Base-by-base conservation (phyloP, 2,888 invertebrate genomes). In the Toxonevra muliebris region DNA sequence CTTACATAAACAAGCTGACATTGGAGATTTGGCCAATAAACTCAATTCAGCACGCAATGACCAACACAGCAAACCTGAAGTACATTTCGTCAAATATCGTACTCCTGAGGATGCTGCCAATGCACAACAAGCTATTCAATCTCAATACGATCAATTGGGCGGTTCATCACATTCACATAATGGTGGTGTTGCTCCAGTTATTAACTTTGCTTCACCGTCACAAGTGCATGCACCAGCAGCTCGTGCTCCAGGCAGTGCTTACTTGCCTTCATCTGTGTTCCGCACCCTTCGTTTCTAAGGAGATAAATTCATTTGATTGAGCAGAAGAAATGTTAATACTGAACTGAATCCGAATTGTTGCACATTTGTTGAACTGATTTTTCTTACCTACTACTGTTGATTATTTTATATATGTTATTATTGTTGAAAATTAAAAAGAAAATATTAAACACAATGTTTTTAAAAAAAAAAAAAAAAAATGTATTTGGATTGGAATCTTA, bases 151-250 rank as follows among this genome's bases (percentile, higher is more conserved):
- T 59, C 69, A 71, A 43, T 42, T 78, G 65, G 79, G 79, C 13
- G 81, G 81, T 64, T 48, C 71, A 0, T 73, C 77, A 1, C 71
- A 71, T 53, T 61, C 69, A 0, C 71, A 74, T 2, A 71, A 81
- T 61, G 81, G 81, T n/a, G 81, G 80, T 59, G 71, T 77, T 63
- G 81, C 81, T n/a, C 73, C 75, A 42, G 71, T 75, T 7, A 65
- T 77, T 10, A 77, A 78, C 73, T 77, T 77, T 60, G 74, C 77
- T 1, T 75, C 77, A 1, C 74, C 73, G 58, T 61, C 72, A 20
- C 60, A 68, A 50, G 72, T 71, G 13, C 63, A 67, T 19, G 78
- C 70, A 13, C 74, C 77, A 63, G 74, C 67, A 7, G 65, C 67
- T n/a, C 59, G 71, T 12, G 71, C 76, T 10, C 79, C 79, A 0